Evolutionary conservation across 1,140 invertebrate species (phyloP), one percentile per base, ranked within the genome.

Genomic region (Latrodectus geometricus): DNA sequence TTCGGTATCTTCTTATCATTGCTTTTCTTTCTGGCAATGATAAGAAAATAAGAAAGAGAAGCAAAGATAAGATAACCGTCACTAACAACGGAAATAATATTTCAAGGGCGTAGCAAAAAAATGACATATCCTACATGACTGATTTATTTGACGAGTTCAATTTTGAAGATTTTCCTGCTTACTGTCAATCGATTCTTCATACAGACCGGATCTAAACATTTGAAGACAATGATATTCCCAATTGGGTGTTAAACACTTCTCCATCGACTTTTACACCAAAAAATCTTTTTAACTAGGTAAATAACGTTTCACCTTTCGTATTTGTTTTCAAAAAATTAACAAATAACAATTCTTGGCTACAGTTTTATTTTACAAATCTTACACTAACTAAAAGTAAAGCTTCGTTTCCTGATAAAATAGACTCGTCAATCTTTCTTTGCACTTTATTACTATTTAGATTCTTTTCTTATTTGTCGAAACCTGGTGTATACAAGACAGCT

Each of bases 71-170:
- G 89, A 89, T 88, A 88, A 85, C 89, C 89, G 89, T 91, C 89
- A 83, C 89, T 90, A 88, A 89, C 90, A 88, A 88, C 83, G 77
- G 89, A 89, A 68, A 90, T 83, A 68, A 90, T 90, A 90, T 91
- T 90, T 89, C 48, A 90, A 87, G 23, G 88, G 89, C 73, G 90
- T 89, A 80, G n/a, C n/a, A n/a, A 23, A 69, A 69, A 69, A 69
- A n/a, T 23, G 68, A 69, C 68, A 69, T 69, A 11, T n/a, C 68
- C 21, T 69, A 69, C n/a, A 69, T 23, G n/a, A 69, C 68, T 69
- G 68, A 69, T 23, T 69, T 69, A 69, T 69, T 69, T 69, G 68
- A 8, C 9, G n/a, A 69, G n/a, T 9, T 69, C n/a, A 69, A 69
- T 23, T 8, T 8, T 11, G 68, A 69, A 69, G 68, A 69, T 69